Percentiles rank a stretch among this genome's conserved stretches.
Conservation (phyloP, 2,113 vertebrate genomes). For the Laticauda laticaudata region DNA sequence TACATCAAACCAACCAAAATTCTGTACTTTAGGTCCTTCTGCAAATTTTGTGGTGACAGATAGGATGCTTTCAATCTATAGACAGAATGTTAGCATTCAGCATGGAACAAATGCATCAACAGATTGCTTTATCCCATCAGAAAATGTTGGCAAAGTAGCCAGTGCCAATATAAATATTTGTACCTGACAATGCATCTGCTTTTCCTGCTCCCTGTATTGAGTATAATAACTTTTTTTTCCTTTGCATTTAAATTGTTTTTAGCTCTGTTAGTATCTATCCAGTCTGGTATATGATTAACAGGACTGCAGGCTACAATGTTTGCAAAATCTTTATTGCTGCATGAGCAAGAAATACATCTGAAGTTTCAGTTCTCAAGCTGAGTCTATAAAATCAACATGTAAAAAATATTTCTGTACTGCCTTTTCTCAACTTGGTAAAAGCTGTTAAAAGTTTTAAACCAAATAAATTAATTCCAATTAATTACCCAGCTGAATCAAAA, state of each 20-base stretch:
- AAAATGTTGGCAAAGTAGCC: not conserved
- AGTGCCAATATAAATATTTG: not conserved
- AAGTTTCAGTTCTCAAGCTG: slow-evolving; percentile 43
- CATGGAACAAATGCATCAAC: not conserved
- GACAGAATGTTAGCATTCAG: not conserved
- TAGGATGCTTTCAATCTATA: not conserved
- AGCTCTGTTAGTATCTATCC: slow-evolving; percentile 37
- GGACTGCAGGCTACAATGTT: slow-evolving; percentile 16
- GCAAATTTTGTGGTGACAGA: not conserved
- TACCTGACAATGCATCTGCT: not conserved
- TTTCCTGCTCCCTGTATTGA: slow-evolving; percentile 2
- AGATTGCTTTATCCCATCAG: not conserved
- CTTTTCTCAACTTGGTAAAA: slow-evolving; percentile 10
- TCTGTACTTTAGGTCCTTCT: not conserved
- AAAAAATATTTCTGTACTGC: slow-evolving; percentile 42
- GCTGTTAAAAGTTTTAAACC: slow-evolving; percentile 6
- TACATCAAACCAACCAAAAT: not conserved
- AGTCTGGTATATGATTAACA: slow-evolving; percentile 51
- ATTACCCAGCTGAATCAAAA: not conserved
- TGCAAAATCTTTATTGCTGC: slow-evolving; percentile 54
- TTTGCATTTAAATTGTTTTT: slow-evolving; percentile 9
- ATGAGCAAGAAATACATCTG: slow-evolving; percentile 45
- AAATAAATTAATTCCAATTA: not conserved
- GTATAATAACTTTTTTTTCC: not conserved
- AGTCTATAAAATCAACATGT: slow-evolving; percentile 28